Percentiles rank a stretch among this genome's conserved stretches.
Evolutionary conservation across 2,113 vertebrate species (phyloP).

Genomic region (Trogon melanurus): DNA sequence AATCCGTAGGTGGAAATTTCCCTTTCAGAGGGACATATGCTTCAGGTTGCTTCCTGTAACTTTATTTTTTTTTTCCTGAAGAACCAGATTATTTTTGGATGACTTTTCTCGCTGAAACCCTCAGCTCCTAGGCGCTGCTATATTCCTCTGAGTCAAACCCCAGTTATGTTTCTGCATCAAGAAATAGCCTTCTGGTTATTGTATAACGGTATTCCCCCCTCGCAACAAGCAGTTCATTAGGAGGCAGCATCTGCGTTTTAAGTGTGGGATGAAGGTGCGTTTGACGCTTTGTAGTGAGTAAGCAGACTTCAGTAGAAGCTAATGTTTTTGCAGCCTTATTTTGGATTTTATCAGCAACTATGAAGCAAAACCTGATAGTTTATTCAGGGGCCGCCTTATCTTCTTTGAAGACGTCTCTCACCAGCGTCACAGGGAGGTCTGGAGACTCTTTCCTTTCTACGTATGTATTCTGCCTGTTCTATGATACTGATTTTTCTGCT

Average conservation of each 20-base stretch:
- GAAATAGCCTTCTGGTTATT: background rate
- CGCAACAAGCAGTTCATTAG: constrained; percentile 44
- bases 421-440: constrained; percentile 41
- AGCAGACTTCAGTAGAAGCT: constrained; percentile 50
- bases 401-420: constrained; percentile 26
- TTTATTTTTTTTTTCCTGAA: background rate
- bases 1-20: background rate
- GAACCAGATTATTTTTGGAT: constrained; percentile 14
- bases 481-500: background rate
- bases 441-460: constrained; percentile 6
- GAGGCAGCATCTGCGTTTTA: constrained; percentile 57
- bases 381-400: constrained; percentile 43
- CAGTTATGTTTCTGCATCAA: constrained; percentile 28
- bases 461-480: constrained; percentile 36
- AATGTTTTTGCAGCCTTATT: constrained; percentile 55
- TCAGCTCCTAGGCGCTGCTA: background rate
- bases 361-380: constrained; percentile 53
- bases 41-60: constrained; percentile 13
- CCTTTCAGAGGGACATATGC: background rate
- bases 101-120: background rate
- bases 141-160: constrained; percentile 34
- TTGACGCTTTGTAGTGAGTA: constrained; percentile 62
- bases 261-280: constrained; percentile 64
- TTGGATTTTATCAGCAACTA: constrained; percentile 60
- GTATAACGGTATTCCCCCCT: constrained; percentile 33